Evolutionary conservation across 2,888 invertebrate species (phyloP).

Genomic region (Ashinkailepas kermadecensis): DNA sequence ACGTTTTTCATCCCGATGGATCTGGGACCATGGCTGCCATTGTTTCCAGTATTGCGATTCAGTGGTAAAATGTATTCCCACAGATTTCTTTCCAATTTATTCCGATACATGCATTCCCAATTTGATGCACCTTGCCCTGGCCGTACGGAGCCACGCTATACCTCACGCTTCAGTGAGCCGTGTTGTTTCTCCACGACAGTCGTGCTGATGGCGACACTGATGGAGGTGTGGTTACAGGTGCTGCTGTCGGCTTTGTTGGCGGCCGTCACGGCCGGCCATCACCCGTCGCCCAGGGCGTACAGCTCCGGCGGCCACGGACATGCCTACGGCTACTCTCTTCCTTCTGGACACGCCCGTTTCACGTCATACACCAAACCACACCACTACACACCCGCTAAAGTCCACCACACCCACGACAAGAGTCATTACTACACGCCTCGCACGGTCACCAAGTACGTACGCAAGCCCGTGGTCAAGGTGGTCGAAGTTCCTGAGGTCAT

Average conservation of each 20-base stretch:
- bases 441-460: not conserved
- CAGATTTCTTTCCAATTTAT: not conserved
- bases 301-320: not conserved
- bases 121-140: too few species aligned
- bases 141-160: not conserved
- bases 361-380: not conserved
- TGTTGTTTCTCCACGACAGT: not conserved
- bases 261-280: not conserved
- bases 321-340: not conserved
- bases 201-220: not conserved
- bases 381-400: not conserved
- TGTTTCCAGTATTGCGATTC: too few species aligned
- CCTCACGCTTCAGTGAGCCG: not conserved
- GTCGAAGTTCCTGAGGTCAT: not conserved
- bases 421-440: not conserved
- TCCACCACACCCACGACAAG: not conserved
- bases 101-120: not conserved
- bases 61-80: too few species aligned
- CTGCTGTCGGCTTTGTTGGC: not conserved
- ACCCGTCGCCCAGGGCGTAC: not conserved
- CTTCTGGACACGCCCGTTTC: not conserved
- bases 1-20: too few species aligned
- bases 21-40: too few species aligned
- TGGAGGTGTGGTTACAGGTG: not conserved
- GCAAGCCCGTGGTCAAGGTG: not conserved